Percentiles rank a stretch among this genome's conserved stretches.
These are phyloP conservation scores for Scaptodrosophila lebanonensis DNA, from an alignment of 1,140 invertebrate species.

Conservation along the genomic window DNA sequence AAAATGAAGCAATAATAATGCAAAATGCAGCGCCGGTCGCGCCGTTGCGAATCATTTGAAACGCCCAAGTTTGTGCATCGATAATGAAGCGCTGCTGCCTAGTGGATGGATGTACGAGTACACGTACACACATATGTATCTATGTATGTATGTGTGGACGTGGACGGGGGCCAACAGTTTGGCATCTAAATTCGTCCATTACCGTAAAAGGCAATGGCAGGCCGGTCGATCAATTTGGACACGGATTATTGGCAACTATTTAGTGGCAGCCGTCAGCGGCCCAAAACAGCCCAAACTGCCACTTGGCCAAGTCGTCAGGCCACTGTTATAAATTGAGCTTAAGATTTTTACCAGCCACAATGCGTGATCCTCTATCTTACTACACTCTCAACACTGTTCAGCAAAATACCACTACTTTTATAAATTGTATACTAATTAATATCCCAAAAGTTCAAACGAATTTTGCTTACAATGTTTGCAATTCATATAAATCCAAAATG, in stretches of 20 bases:
- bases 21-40: constrained; percentile 37
- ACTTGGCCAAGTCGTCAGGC: constrained; percentile 48
- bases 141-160: no score
- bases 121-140: no score
- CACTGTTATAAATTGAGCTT: constrained; percentile 45
- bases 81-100: constrained; percentile 36
- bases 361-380: background rate
- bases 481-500: no score
- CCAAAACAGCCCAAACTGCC: constrained; percentile 53
- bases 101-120: background rate
- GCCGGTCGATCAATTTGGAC: constrained; percentile 60
- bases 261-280: constrained; percentile 29
- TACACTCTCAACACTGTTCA: no score
- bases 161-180: constrained; percentile 35
- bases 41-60: constrained; percentile 48
- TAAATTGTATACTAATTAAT: no score
- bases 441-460: no score
- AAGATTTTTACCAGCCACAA: constrained; percentile 11
- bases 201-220: constrained; percentile 74
- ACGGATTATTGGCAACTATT: constrained; percentile 73
- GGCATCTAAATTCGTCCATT: constrained; percentile 70
- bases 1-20: constrained; percentile 69
- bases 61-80: constrained; percentile 59
- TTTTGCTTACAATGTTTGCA: no score
- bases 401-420: no score